Base-by-base conservation (phyloP, 1,140 invertebrate species). In the Uloborus diversus region DNA sequence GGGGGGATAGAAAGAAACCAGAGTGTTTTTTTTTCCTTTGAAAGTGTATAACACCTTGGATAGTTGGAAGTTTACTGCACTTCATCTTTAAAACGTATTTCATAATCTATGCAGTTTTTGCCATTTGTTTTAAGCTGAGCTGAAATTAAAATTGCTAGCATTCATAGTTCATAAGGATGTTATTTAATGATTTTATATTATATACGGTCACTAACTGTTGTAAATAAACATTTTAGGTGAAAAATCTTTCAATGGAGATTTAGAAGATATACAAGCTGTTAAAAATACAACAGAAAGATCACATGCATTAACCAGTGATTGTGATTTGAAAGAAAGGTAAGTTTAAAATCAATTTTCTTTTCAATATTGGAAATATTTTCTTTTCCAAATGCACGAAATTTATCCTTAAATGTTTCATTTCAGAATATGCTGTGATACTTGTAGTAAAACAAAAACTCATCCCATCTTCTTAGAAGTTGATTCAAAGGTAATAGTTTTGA, bases 351-450 rank as follows among this genome's bases (percentile, higher is more conserved):
- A 2, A 20, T 47, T n/a, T n/a, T n/a, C n/a, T n/a, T n/a, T n/a
- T n/a, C n/a, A n/a, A n/a, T n/a, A n/a, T n/a, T n/a, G n/a, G n/a
- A n/a, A n/a, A n/a, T n/a, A n/a, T n/a, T n/a, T 68, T 68, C 13
- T 30, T n/a, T 32, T 30, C 13, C 20, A 28, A 9, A 23, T 33
- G 7, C 33, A 64, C n/a, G n/a, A 25, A 14, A 35, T 30, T 35
- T 35, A n/a, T 37, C 7, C 20, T 5, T 35, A 37, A 37, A 1
- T 65, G 13, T 61, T 61, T 61, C 4, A 2, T 11, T 73, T 30
- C 13, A 73, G 69, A 5, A 56, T 20, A 4, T 30, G n/a, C 59
- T 75, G 71, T 75, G 71, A 75, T 75, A 75, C 71, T 13, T 75
- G 71, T 53, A 62, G n/a, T 20, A 75, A 75, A 64, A 7, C 71